phyloP scores from a whole-genome alignment of 2,113 vertebrate species.

The Noctilio leporinus region DNA sequence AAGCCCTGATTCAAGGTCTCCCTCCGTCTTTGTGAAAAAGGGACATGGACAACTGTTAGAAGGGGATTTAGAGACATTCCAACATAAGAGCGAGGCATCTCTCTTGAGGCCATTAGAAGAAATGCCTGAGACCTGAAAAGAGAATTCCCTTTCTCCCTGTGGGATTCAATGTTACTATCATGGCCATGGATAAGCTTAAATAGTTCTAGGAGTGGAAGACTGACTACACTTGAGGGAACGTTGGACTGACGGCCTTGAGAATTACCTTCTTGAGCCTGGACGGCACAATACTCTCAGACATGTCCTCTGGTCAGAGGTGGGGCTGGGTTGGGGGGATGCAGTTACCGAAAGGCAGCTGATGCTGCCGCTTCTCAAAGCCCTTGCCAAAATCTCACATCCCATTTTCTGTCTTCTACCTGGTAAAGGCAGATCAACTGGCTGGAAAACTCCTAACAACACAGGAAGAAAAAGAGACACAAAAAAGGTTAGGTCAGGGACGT shows the following conservation, averaged over 20 bases:
- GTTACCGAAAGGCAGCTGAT: neutral
- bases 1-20: neutral
- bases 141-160: neutral
- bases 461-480: neutral
- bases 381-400: neutral
- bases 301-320: accelerated
- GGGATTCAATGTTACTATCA: neutral
- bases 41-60: neutral
- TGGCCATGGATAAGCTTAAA: neutral
- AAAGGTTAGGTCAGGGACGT: neutral
- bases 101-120: neutral
- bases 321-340: too few relatives aligned
- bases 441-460: neutral
- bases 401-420: neutral
- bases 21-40: neutral
- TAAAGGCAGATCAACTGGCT: neutral
- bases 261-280: neutral
- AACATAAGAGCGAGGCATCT: neutral
- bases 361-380: neutral
- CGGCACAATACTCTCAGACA: neutral
- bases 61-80: neutral
- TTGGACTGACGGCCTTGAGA: neutral
- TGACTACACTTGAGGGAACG: neutral
- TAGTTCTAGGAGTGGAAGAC: neutral
- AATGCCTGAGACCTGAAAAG: neutral